A percentile compares a stretch with the other conserved stretches of the same genome.
phyloP scores from a whole-genome alignment of 1,140 invertebrate genomes.

The Archegozetes longisetosus region DNA sequence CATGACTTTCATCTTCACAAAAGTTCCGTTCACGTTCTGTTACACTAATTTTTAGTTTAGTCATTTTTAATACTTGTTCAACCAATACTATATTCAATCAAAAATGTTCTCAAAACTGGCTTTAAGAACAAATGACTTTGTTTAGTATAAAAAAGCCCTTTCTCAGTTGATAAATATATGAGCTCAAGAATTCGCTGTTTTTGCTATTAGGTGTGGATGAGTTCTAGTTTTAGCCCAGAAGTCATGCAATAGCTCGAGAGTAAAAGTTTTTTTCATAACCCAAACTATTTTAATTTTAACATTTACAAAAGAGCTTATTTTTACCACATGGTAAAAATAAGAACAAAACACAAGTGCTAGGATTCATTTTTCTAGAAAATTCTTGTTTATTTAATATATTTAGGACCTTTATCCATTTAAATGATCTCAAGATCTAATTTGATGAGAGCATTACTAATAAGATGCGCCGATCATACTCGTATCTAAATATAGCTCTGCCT shows the following conservation, averaged over 20 bases:
- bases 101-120: not conserved
- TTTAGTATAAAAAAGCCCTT: not conserved
- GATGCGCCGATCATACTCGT: not conserved
- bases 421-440: not conserved
- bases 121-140: not conserved
- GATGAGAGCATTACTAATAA: not conserved
- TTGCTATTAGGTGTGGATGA: not conserved
- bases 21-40: constrained; percentile 14
- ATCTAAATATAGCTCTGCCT: not conserved
- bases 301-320: no score
- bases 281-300: no score
- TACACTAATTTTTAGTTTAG: constrained; percentile 11
- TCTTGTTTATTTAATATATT: not conserved
- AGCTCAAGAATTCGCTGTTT: not conserved
- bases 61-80: not conserved
- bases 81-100: not conserved
- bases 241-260: no score
- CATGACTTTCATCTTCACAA: constrained; percentile 14
- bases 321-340: no score
- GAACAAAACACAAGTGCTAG: not conserved
- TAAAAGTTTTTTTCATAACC: no score
- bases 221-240: no score
- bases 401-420: not conserved
- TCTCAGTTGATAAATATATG: not conserved
- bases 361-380: not conserved